A percentile compares a stretch with the other conserved stretches of the same genome.
Evolutionary conservation across 2,888 invertebrate species (phyloP).

Genomic region (Limenitis camilla): DNA sequence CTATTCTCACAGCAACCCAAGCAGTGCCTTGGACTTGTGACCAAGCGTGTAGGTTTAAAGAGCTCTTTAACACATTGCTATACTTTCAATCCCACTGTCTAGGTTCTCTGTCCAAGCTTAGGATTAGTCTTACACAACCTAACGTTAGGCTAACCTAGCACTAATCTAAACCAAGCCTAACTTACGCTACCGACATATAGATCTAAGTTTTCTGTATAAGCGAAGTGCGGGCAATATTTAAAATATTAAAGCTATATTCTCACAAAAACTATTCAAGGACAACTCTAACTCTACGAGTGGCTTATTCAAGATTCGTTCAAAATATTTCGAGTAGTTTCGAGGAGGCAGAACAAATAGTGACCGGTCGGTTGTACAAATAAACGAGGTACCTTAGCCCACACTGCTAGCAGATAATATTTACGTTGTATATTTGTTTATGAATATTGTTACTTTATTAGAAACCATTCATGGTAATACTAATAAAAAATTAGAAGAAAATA

Average conservation of each 20-base stretch:
- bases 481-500: no score
- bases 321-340: conserved; percentile 65
- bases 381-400: conserved; percentile 52
- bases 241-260: background rate
- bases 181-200: no score
- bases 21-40: no score
- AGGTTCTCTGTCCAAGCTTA: no score
- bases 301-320: conserved; percentile 19
- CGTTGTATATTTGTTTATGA: conserved; percentile 59
- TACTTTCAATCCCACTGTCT: no score
- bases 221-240: background rate
- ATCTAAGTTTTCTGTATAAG: no score
- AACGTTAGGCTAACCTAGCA: no score
- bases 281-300: conserved; percentile 2
- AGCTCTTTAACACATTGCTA: no score
- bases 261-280: conserved; percentile 3
- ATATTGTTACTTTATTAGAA: conserved; percentile 49
- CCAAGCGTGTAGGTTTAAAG: no score
- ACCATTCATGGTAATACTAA: conserved; percentile 1
- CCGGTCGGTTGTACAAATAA: conserved; percentile 67
- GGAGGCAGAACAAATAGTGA: conserved; percentile 65
- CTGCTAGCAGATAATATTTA: conserved; percentile 50
- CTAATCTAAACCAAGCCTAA: no score
- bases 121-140: no score
- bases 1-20: no score